Conservation (phyloP, 2,888 invertebrate species). For the Anthophora plumipes region DNA sequence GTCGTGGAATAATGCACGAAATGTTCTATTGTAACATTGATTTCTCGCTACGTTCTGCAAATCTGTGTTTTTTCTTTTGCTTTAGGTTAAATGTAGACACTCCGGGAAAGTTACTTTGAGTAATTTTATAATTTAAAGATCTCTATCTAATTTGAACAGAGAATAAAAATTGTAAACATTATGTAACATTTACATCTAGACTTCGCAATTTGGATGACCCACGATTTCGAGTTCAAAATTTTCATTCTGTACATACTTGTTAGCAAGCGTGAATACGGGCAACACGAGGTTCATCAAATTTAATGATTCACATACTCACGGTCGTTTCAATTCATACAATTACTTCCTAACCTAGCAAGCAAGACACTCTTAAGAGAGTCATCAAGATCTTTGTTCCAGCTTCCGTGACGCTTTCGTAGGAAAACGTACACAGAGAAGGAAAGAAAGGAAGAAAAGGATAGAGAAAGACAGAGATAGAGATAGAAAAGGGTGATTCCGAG, state of each 20-base stretch:
- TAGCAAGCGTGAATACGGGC: too few relatives aligned
- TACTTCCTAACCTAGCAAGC: neutral
- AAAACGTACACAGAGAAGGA: neutral
- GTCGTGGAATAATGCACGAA: neutral
- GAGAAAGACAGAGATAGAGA: neutral
- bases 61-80: neutral
- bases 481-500: slow-evolving; percentile 40
- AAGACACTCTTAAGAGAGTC: neutral
- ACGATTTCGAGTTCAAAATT: too few relatives aligned
- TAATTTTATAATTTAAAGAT: too few relatives aligned
- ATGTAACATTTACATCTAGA: too few relatives aligned
- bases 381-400: slow-evolving; percentile 20
- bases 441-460: slow-evolving; percentile 14
- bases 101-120: too few relatives aligned
- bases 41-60: neutral
- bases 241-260: too few relatives aligned
- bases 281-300: neutral
- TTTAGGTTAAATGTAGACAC: too few relatives aligned
- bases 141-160: too few relatives aligned
- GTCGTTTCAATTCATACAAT: neutral
- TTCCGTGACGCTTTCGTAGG: slow-evolving; percentile 26
- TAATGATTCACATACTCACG: neutral
- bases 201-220: too few relatives aligned
- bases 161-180: too few relatives aligned
- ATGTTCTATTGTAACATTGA: neutral